Conservation (phyloP, 2,888 invertebrate genomes). For the Amiota mariae region DNA sequence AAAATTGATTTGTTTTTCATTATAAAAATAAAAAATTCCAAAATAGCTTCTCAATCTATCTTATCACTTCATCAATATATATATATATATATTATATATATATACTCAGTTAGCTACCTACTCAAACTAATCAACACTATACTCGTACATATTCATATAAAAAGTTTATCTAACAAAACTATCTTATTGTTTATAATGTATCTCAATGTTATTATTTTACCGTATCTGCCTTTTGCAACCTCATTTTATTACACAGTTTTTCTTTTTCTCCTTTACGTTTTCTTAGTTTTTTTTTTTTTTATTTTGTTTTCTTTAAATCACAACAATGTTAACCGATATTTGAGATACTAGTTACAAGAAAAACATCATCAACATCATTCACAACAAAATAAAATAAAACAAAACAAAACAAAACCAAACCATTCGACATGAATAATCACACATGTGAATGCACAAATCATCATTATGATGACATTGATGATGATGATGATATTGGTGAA, state of each 20-base stretch:
- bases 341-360: conserved; percentile 41
- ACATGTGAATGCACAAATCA: conserved; percentile 22
- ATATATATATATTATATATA: too few species aligned
- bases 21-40: too few species aligned
- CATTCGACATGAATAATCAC: neutral
- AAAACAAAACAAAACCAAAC: neutral
- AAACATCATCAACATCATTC: neutral
- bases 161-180: conserved; percentile 19
- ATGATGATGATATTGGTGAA: too few species aligned
- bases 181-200: conserved; percentile 40
- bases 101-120: too few species aligned
- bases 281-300: conserved; percentile 61
- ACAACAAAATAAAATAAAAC: neutral
- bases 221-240: conserved; percentile 64
- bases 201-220: conserved; percentile 42
- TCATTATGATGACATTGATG: too few species aligned
- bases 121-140: too few species aligned
- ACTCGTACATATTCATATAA: too few species aligned
- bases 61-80: too few species aligned
- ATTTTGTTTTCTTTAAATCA: conserved; percentile 38
- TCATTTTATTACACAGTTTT: conserved; percentile 60
- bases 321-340: conserved; percentile 23
- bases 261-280: conserved; percentile 50
- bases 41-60: too few species aligned
- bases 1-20: too few species aligned